Evolutionary conservation across 92 coral and sea anemone species (phyloP), one percentile per base, ranked within the genome.

Genomic region (Bergia sp.): DNA sequence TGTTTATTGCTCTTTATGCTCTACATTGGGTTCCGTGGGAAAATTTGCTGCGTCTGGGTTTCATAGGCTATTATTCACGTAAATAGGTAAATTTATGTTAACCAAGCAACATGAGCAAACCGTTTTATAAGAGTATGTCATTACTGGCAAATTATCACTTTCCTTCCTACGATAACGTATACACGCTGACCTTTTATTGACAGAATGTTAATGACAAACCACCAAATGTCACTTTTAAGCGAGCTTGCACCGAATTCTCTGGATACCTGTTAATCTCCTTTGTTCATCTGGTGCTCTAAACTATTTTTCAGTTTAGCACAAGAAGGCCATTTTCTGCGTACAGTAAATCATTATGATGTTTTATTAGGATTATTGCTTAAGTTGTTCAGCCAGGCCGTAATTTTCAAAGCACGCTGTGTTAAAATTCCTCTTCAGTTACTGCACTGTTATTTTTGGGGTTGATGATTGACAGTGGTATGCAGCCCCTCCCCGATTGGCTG

Each of bases 391-490:
- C 6, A 43, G 15, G 76, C 86, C 41, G 47, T n/a, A 44, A 13
- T n/a, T 83, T 84, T 84, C 37, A 40, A 69, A 67, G 23, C 79
- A 45, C 13, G 44, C 87, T 84, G 87, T 44, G 67, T 18, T 10
- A 76, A 84, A 96, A 93, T 95, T 95, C 93, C 89, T 91, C 77
- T 21, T 81, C 64, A 73, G 93, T 93, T 96, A 93, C 91, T 75
- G 94, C 79, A 90, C 86, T 88, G 92, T 85, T 85, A 89, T 89
- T 81, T 90, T 92, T 88, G 93, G 87, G 29, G 15, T 47, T 72
- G 81, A 80, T 93, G 98, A 95, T 95, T 95, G 98, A 92, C 98
- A 90, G 94, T 53, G 42, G 81, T 71, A 84, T 81, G 83, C 39
- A 81, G 82, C 88, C 88, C 89, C 87, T 88, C 89, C 82, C 87